These are phyloP conservation scores for Glareola pratincola DNA, from an alignment of 2,113 vertebrate genomes.

Conservation along the genomic window DNA sequence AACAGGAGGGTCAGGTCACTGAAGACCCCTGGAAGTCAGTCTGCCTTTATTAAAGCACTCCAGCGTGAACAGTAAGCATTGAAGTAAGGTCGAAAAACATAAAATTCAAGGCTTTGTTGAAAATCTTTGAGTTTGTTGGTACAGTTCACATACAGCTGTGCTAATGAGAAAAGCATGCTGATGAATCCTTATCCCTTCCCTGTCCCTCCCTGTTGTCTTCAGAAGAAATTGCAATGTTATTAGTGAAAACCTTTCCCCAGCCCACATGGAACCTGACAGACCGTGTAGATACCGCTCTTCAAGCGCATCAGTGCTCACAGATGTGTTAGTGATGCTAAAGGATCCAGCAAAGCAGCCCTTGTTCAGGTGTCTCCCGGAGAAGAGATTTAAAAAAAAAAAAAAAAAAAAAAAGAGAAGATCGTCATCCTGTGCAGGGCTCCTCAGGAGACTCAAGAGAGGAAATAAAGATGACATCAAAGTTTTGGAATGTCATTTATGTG, in stretches of 20 bases:
- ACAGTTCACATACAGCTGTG: background rate
- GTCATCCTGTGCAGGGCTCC: background rate
- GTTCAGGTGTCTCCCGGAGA: background rate
- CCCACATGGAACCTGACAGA: background rate
- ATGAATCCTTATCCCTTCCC: background rate
- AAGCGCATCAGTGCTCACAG: background rate
- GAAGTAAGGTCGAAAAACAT: background rate
- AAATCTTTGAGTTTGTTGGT: background rate
- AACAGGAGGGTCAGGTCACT: background rate
- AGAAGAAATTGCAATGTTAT: background rate
- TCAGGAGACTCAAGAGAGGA: background rate
- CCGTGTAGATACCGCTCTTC: background rate
- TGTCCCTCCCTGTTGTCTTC: background rate
- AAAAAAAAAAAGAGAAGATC: background rate
- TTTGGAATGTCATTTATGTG: background rate
- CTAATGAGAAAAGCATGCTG: background rate
- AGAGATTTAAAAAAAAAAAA: background rate
- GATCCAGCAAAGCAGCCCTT: background rate
- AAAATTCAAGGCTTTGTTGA: background rate
- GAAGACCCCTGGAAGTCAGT: background rate
- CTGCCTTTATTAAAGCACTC: background rate
- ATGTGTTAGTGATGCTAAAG: background rate
- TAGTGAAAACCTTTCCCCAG: background rate
- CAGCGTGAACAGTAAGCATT: background rate
- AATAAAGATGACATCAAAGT: constrained; percentile 18